These are phyloP conservation scores for Babyrousa celebensis DNA, from an alignment of 2,797 vertebrate species.

Conservation along the genomic window DNA sequence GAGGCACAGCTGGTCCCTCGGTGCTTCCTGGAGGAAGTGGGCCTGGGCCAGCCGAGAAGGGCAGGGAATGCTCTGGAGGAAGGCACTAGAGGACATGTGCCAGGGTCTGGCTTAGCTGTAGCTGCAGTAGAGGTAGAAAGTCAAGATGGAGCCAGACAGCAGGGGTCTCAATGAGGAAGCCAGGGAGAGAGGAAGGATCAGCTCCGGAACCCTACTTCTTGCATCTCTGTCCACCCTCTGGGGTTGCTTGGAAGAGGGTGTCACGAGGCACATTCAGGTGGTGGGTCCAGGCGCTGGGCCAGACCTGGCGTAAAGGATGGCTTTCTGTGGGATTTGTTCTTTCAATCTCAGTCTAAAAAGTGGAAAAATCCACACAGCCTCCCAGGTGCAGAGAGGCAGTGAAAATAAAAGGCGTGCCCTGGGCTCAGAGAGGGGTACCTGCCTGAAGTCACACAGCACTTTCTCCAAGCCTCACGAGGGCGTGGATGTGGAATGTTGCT, in stretches of 20 bases:
- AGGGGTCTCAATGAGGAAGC: not conserved
- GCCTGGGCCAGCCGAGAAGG: not conserved
- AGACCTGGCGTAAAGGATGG: not conserved
- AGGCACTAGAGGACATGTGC: not conserved
- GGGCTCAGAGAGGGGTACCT: not conserved
- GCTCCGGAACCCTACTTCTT: not conserved
- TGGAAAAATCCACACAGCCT: not conserved
- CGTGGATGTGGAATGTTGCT: not conserved
- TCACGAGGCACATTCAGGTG: not conserved
- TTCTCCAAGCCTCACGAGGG: not conserved
- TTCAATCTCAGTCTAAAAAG: not conserved
- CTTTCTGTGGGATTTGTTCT: not conserved
- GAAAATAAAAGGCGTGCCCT: not conserved
- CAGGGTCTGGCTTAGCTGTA: not conserved
- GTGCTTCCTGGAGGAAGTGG: not conserved
- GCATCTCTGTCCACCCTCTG: not conserved
- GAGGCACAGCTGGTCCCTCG: not conserved
- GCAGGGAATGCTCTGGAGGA: not conserved
- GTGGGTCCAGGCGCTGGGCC: not conserved
- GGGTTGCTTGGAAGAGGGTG: not conserved
- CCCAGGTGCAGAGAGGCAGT: not conserved
- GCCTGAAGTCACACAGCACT: not conserved
- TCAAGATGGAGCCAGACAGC: not conserved
- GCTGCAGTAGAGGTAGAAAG: not conserved
- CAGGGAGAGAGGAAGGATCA: not conserved